Evolutionary conservation across 1,140 invertebrate species (phyloP).

Genomic region (Bombus soroeensis): DNA sequence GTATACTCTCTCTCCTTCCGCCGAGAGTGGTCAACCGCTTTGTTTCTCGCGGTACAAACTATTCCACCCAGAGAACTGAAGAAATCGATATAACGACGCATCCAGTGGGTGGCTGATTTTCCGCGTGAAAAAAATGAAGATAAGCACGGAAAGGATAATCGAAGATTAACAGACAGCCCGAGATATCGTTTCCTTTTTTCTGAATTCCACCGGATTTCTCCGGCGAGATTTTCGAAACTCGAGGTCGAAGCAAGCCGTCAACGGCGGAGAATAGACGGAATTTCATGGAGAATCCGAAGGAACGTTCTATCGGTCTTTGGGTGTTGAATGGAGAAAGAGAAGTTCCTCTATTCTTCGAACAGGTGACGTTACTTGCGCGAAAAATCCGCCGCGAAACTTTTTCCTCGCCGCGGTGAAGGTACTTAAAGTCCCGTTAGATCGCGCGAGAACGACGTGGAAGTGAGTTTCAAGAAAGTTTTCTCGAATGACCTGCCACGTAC

Average conservation of each 20-base stretch:
- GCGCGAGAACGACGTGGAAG: constrained; percentile 55
- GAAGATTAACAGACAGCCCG: neutral
- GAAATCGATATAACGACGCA: neutral
- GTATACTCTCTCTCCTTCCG: constrained; percentile 9
- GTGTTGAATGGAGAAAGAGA: constrained; percentile 29
- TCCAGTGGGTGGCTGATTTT: neutral
- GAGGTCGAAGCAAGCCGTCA: neutral
- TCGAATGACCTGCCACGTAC: constrained; percentile 52
- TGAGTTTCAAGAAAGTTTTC: constrained; percentile 57
- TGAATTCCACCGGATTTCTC: too few relatives aligned
- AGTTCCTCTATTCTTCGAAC: constrained; percentile 46
- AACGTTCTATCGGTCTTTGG: constrained; percentile 43
- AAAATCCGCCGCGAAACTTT: constrained; percentile 67
- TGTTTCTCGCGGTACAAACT: constrained; percentile 35
- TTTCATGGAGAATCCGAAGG: constrained; percentile 22
- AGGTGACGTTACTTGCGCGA: constrained; percentile 64
- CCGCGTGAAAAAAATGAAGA: neutral
- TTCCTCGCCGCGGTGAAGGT: constrained; percentile 49
- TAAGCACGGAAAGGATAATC: neutral
- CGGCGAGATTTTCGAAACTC: neutral
- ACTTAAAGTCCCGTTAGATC: constrained; percentile 72
- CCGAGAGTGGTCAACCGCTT: constrained; percentile 21
- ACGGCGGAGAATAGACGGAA: constrained; percentile 13
- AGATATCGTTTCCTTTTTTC: neutral
- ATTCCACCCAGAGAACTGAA: too few relatives aligned